Evolutionary conservation across 2,797 vertebrate species (phyloP).

Genomic region (Phalanger gymnotis): DNA sequence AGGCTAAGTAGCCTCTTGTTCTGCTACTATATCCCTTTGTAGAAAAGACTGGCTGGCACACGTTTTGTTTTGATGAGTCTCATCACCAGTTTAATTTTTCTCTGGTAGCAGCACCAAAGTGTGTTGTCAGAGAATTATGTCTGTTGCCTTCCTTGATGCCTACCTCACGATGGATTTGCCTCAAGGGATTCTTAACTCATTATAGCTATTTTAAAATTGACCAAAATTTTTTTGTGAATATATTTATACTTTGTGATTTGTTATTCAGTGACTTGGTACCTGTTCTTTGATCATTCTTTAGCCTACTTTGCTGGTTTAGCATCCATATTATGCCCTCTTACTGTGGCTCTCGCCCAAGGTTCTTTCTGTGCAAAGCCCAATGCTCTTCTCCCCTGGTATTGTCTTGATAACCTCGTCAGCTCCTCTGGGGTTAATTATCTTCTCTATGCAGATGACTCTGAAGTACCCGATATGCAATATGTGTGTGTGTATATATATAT

Average conservation of each 20-base stretch:
- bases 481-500: too few species aligned
- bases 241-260: background rate
- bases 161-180: background rate
- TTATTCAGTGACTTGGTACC: background rate
- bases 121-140: background rate
- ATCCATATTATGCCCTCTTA: background rate
- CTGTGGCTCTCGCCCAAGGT: background rate
- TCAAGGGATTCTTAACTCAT: background rate
- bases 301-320: background rate
- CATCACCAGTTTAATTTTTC: background rate
- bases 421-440: background rate
- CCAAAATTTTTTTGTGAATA: background rate
- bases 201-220: background rate
- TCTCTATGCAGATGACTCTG: background rate
- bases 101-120: background rate
- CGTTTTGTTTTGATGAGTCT: background rate
- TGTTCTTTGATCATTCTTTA: background rate
- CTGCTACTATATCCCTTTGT: background rate
- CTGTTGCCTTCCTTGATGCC: background rate
- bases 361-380: background rate
- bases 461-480: background rate
- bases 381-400: background rate
- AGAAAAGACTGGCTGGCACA: background rate
- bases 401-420: background rate
- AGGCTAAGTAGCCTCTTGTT: background rate